Percentiles rank a stretch among this genome's conserved stretches.
These are phyloP conservation scores for Galeopterus variegatus DNA, from an alignment of 2,113 vertebrate genomes.

Conservation along the genomic window DNA sequence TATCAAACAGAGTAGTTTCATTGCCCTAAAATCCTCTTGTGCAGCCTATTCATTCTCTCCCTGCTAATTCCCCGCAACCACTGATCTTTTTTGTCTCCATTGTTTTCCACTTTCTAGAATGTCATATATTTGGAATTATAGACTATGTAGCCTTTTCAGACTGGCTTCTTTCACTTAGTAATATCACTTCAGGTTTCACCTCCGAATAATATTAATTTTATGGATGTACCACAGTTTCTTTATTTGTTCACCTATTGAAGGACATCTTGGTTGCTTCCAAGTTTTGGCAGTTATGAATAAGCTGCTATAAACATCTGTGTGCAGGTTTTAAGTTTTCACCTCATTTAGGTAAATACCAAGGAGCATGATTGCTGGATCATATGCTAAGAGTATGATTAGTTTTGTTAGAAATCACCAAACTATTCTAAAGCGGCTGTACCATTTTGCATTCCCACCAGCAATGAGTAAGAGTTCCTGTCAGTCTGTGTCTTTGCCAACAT, in stretches of 20 bases:
- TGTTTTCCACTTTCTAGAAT: background rate
- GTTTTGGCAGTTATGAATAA: background rate
- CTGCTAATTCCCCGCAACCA: background rate
- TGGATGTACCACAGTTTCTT: background rate
- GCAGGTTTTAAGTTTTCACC: background rate
- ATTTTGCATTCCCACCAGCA: background rate
- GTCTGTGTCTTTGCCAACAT: background rate
- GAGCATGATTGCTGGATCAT: background rate
- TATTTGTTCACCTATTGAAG: background rate
- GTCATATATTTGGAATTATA: background rate
- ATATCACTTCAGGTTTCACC: background rate
- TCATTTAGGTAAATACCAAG: background rate
- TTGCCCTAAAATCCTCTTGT: background rate
- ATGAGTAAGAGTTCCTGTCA: background rate
- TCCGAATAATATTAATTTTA: background rate
- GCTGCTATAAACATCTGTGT: background rate
- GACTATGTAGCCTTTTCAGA: background rate
- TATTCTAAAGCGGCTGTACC: background rate
- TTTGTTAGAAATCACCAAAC: background rate
- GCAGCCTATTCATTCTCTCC: background rate
- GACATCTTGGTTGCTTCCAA: background rate
- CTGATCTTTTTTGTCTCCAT: background rate
- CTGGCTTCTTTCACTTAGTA: background rate
- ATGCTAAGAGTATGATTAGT: background rate
- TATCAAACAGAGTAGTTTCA: background rate